Base-by-base conservation (phyloP, 2,888 invertebrate genomes). In the Clitarchus hookeri region DNA sequence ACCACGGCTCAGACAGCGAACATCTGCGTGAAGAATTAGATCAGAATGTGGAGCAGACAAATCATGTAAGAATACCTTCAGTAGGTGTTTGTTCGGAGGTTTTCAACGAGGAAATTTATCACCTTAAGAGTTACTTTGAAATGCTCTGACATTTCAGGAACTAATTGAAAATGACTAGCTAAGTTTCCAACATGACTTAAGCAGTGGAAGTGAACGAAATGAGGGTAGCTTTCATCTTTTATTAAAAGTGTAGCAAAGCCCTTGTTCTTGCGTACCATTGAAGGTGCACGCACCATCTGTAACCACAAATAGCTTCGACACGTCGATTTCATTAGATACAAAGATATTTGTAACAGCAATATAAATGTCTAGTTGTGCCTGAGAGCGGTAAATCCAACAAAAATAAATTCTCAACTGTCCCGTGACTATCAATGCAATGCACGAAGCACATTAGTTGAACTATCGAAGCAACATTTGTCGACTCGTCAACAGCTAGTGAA, bases 141-240 rank as follows among this genome's bases (percentile, higher is more conserved):
- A 36, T 84, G 78, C 44, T 84, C 84, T 77, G 77, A 77, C 36
- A 85, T 83, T 53, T 85, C 83, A 23, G 44, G 85, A 83, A 83
- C 83, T 23, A 83, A 85, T 44, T 84, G 65, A 25, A 36, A 84
- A 77, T 23, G 1, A 27, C 27, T 77, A 84, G 84, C 84, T 84
- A 84, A 36, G 36, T 84, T 25, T 84, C 77, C 36, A 27, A 65
- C 44, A 84, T 77, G 77, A 84, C 65, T 84, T 19, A 82, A 11
- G 19, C 36, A 44, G 82, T 89, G 85, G 88, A 88, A 85, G 89
- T 88, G 87, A 19, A 65, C 16, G n/a, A 65, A 65, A 23, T 6
- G 8, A 65, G 65, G 65, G 16, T 16, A 65, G 65, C 19, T 1
- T 65, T 65, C 65, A 65, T 65, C 8, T 65, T 23, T 1, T n/a